Conservation (phyloP, 2,113 vertebrate species). For the Leucosticte australis region DNA sequence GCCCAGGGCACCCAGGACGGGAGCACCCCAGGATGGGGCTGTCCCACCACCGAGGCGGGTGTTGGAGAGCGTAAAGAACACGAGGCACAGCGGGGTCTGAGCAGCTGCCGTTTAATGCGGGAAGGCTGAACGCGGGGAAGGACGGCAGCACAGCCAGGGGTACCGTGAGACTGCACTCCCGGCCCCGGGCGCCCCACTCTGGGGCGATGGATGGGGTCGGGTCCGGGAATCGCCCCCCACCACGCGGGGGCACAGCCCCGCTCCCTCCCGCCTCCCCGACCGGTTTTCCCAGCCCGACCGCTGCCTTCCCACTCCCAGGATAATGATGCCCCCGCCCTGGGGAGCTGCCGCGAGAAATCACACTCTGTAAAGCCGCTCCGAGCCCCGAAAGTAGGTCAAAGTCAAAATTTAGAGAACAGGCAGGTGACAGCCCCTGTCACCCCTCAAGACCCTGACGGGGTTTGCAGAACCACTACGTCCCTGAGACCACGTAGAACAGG, state of each 20-base stretch:
- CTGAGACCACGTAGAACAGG: accelerated
- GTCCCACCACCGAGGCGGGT: accelerated
- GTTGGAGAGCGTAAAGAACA: neutral
- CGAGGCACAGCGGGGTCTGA: neutral
- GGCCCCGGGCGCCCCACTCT: accelerated
- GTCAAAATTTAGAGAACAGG: neutral
- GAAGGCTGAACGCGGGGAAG: neutral
- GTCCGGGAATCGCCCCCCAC: neutral
- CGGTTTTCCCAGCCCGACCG: constrained; percentile 25
- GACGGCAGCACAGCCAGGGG: neutral
- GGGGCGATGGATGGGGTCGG: neutral
- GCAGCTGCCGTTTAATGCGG: constrained; percentile 44
- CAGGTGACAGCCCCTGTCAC: neutral
- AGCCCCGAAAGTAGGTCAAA: constrained; percentile 11
- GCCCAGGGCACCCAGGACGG: accelerated
- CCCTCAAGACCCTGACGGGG: neutral
- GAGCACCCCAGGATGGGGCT: neutral
- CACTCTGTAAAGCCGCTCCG: neutral
- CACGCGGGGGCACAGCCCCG: neutral
- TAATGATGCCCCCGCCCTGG: constrained; percentile 9
- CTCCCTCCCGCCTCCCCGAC: neutral
- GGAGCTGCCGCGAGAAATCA: neutral
- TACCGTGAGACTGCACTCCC: neutral
- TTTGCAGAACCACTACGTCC: neutral
- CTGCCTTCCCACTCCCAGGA: constrained; percentile 35